A percentile compares a stretch with the other conserved stretches of the same genome.
These are phyloP conservation scores for Oncorhynchus tshawytscha DNA, from an alignment of 2,113 vertebrate species.

Conservation along the genomic window DNA sequence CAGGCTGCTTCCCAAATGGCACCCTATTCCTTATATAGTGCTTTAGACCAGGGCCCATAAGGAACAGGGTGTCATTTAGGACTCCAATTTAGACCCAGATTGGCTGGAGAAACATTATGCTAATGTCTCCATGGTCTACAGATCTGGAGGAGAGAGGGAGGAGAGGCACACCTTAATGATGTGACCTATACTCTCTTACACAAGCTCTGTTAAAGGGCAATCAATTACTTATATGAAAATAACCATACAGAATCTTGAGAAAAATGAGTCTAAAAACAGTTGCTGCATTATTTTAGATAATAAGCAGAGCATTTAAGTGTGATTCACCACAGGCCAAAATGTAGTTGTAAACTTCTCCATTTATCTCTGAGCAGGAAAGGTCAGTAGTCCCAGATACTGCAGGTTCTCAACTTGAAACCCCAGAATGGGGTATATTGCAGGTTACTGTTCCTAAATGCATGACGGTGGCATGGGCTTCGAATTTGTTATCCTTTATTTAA, in stretches of 20 bases:
- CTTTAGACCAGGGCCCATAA: too few relatives aligned
- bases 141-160: constrained; percentile 9
- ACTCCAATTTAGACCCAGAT: constrained; percentile 45
- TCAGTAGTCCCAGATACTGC: background rate
- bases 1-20: too few relatives aligned
- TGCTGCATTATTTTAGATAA: background rate
- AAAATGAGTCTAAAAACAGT: constrained; percentile 19
- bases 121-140: constrained; percentile 44
- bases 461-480: background rate
- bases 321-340: background rate
- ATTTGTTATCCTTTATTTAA: too few relatives aligned
- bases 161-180: constrained; percentile 2
- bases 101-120: constrained; percentile 53
- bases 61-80: background rate
- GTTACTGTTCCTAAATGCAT: background rate
- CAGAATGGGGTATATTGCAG: background rate
- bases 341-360: background rate
- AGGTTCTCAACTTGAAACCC: too few relatives aligned
- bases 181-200: constrained; percentile 12
- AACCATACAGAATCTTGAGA: constrained; percentile 27
- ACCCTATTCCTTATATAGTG: too few relatives aligned
- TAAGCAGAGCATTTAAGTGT: background rate
- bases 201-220: constrained; percentile 50
- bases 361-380: background rate
- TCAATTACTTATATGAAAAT: constrained; percentile 24